Conservation (phyloP, 2,888 invertebrate species). For the Drosophila helvetica region DNA sequence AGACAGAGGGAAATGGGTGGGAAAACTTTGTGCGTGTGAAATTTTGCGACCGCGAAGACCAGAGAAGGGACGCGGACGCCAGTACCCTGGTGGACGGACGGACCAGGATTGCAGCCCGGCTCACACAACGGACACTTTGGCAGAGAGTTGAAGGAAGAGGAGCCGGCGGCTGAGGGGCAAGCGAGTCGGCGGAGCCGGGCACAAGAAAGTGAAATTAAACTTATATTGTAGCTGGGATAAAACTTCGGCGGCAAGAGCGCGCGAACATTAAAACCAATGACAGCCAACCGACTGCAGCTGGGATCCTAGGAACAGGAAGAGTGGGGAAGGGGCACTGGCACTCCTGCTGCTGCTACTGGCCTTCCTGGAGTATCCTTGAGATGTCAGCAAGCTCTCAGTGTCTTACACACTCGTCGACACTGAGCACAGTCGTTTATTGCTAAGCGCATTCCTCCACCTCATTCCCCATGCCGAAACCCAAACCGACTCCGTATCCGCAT, state of each 20-base stretch:
- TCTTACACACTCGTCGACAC: conserved; percentile 76
- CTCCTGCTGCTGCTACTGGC: conserved; percentile 25
- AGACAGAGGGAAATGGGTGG: neutral
- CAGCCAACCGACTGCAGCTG: conserved; percentile 55
- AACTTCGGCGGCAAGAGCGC: conserved; percentile 55
- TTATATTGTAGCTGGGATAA: conserved; percentile 77
- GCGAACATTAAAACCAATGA: conserved; percentile 70
- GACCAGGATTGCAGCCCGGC: conserved; percentile 44
- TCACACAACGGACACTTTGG: conserved; percentile 53
- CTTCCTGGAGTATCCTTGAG: conserved; percentile 47
- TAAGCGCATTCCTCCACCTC: conserved; percentile 41
- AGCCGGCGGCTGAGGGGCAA: neutral
- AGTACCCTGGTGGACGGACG: conserved; percentile 36
- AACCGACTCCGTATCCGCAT: neutral
- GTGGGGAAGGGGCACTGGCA: conserved; percentile 32
- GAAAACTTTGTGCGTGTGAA: conserved; percentile 76
- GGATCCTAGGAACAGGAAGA: conserved; percentile 26
- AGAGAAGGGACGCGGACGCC: conserved; percentile 40
- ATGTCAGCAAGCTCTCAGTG: conserved; percentile 68
- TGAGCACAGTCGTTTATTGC: conserved; percentile 75
- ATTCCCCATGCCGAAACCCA: conserved; percentile 2
- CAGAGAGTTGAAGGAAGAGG: conserved; percentile 51
- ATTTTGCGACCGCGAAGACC: conserved; percentile 67
- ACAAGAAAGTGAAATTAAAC: conserved; percentile 70
- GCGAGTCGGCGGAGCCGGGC: neutral